These are phyloP conservation scores for Dipodomys ordii DNA, from an alignment of 2,113 vertebrate species.

Conservation along the genomic window DNA sequence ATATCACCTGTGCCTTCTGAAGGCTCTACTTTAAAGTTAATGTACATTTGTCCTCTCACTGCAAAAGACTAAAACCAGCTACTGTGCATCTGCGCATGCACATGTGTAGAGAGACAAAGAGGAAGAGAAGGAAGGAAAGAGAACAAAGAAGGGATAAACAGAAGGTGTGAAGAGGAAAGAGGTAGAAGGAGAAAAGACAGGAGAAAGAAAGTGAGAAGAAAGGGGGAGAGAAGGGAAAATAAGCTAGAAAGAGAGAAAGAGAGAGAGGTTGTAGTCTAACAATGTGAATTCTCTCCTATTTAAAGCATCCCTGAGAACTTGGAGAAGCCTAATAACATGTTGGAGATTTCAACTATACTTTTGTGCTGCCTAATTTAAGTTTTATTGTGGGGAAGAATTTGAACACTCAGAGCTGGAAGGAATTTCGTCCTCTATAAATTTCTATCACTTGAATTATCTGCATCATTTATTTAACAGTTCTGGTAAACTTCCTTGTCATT, in stretches of 20 bases:
- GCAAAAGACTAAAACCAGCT: background rate
- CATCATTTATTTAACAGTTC: slow-evolving; percentile 9
- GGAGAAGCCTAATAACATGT: background rate
- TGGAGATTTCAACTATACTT: background rate
- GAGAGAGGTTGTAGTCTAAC: background rate
- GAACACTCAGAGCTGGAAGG: background rate
- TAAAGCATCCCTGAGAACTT: background rate
- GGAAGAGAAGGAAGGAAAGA: too few relatives aligned
- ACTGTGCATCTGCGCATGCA: too few relatives aligned
- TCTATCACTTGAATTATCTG: slow-evolving; percentile 20
- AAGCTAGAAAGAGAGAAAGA: too few relatives aligned
- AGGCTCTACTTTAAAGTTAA: background rate
- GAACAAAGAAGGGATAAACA: too few relatives aligned
- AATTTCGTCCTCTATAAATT: slow-evolving; percentile 3
- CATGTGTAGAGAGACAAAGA: too few relatives aligned
- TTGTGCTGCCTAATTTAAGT: background rate
- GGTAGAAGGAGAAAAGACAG: too few relatives aligned
- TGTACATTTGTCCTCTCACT: too few relatives aligned
- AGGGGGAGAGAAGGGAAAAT: background rate
- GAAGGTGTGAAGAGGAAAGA: too few relatives aligned
- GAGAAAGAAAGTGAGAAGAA: too few relatives aligned
- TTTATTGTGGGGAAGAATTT: slow-evolving; percentile 11
- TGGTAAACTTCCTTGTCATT: background rate
- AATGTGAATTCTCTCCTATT: background rate
- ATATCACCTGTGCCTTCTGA: background rate